Base-by-base conservation (phyloP, 2,113 vertebrate genomes). In the Lota lota region DNA sequence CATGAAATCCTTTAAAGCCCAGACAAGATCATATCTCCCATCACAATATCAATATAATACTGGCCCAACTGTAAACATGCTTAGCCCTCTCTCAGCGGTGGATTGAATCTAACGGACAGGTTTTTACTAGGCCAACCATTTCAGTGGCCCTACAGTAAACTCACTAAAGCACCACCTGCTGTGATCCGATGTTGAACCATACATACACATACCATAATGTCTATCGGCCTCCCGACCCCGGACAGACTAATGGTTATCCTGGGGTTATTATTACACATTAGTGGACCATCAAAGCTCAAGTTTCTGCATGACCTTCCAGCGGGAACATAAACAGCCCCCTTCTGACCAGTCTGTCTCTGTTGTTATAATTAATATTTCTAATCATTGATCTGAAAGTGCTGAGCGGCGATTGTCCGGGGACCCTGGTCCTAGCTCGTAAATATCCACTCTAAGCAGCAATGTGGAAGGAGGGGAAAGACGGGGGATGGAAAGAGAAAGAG, bases 311-410 rank as follows among this genome's bases (percentile, higher is more conserved):
- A 86, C 83, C 82, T 89, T 64, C 85, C 81, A 88, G 90, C 82
- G 76, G 85, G 81, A 84, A 83, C 85, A 89, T 90, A 91, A 92
- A 93, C 85, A 90, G 76, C 71, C 82, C 83, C 82, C 83, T 69
- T 81, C 80, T 87, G 87, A 91, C 83, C 79, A 71, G 78, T 73
- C 79, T 69, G 61, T 79, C 85, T 85, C 79, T 77, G 78, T 87
- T 91, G 86, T 85, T 88, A 92, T 91, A 91, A 92, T 92, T 92
- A 91, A 92, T 93, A 92, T 91, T 91, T 88, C 90, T 90, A 90
- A 91, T 92, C 91, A 92, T 92, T 92, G 90, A 92, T 93, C 85
- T 74, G 85, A 84, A 79, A 88, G 82, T 81, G 84, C 89, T 88
- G 87, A 87, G 87, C 78, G 82, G 83, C 89, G 87, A 86, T 85